phyloP scores from a whole-genome alignment of 2,113 vertebrate species.

The Solea senegalensis region DNA sequence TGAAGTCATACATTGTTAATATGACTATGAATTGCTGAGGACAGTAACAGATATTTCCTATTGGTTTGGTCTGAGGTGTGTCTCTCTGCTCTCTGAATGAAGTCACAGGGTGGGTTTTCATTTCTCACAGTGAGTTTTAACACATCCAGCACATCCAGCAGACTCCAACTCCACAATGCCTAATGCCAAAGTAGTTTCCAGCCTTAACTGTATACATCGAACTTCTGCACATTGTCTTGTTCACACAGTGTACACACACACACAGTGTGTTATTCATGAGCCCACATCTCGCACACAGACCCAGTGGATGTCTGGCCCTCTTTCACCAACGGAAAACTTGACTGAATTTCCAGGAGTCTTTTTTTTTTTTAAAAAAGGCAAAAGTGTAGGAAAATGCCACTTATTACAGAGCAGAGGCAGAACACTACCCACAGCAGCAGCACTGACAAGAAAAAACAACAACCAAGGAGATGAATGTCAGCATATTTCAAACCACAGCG shows the following conservation, averaged over 20 bases:
- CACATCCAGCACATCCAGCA: background rate
- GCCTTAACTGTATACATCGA: constrained; percentile 4
- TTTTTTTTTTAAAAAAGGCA: constrained; percentile 10
- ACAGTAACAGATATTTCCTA: background rate
- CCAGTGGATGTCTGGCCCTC: constrained; percentile 37
- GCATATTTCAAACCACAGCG: constrained; percentile 41
- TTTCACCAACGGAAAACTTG: constrained; percentile 57
- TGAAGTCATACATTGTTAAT: too few relatives aligned
- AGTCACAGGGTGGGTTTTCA: background rate
- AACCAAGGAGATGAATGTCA: constrained; percentile 33
- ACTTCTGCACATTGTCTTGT: background rate
- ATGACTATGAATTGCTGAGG: too few relatives aligned
- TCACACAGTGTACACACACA: constrained; percentile 20
- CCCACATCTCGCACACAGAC: constrained; percentile 19
- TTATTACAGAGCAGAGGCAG: constrained; percentile 37
- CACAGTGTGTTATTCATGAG: constrained; percentile 35
- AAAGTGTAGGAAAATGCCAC: constrained; percentile 36
- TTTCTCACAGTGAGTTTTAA: background rate
- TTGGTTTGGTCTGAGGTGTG: background rate
- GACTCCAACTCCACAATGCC: background rate
- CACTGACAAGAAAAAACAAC: constrained; percentile 29
- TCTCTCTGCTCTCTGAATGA: background rate
- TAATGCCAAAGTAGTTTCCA: background rate
- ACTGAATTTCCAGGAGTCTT: constrained; percentile 54
- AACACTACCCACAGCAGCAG: constrained; percentile 14